Base-by-base conservation (phyloP, 2,797 vertebrate species). In the Hapalemur alaotrensis region DNA sequence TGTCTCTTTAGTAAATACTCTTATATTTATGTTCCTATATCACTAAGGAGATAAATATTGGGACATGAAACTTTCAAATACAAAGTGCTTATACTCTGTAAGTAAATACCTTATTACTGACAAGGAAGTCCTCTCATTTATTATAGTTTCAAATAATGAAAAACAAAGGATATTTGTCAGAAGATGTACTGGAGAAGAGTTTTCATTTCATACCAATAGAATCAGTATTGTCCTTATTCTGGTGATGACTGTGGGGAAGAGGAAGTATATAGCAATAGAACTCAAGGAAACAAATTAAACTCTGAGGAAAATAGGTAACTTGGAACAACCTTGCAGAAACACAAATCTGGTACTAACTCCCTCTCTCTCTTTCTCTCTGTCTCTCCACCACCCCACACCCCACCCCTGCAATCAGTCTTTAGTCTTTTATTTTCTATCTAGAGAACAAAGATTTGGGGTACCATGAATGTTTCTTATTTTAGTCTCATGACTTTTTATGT, bases 381-480 rank as follows among this genome's bases (percentile, higher is more conserved):
- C 54, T 32, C 25, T 46, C 13, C 18, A 6, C 28, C 30, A n/a
- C 1, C 41, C 18, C 52, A 18, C 18, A 52, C 57, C 57, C 23
- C 23, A 28, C 73, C 35, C 50, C 63, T 95, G 9, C 57, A 92
- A 76, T 90, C 95, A 89, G 54, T 59, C 35, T 88, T 96, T 89
- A 5, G 0, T 23, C 94, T 93, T 97, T 78, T 91, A 38, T 98
- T 12, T 89, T 95, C 94, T 87, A 59, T 80, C 2, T 4, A 96
- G 69, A 0, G 43, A 95, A 91, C 92, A 46, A 93, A 98, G 97
- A 98, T 95, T 96, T 97, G 95, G 63, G 92, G 94, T 96, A 97
- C 95, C 89, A 97, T 89, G 95, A 97, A 85, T 95, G 89, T 97
- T 98, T 97, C 85, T 96, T 73, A 94, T 97, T 97, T 98, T 94